Base-by-base conservation (phyloP, 1,140 invertebrate genomes). In the Lutraria rhynchaena region DNA sequence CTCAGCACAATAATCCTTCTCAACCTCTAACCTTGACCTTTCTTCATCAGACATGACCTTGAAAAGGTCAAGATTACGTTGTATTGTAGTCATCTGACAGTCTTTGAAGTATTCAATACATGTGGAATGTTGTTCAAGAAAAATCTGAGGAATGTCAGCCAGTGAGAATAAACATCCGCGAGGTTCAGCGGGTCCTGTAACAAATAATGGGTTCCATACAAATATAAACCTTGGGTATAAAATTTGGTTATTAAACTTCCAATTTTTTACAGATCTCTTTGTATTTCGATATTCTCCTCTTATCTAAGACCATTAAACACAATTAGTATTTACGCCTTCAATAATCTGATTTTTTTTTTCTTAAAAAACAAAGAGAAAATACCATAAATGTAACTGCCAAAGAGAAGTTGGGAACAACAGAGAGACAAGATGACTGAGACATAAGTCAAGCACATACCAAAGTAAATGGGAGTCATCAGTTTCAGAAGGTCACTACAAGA, bases 61-160 rank as follows among this genome's bases (percentile, higher is more conserved):
- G 67, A 53, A 57, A 58, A 81, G 77, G 65, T 81, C 77, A 60
- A 81, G 77, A 57, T 81, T 81, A 70, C 77, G 65, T 35, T 81
- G 65, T 49, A 81, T 81, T 19, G 77, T 24, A 0, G 51, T 41
- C 65, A 70, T 70, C 77, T 81, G 77, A 51, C 33, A 58, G 35
- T 70, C 55, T 24, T 37, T 81, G 65, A 81, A 81, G 51, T 46
- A 81, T 17, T 60, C 1, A 4, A 51, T 41, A 70, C 63, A 70
- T 37, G 29, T 15, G 46, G 41, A 5, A 71, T 81, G 77, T 27
- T 71, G 63, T 4, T 81, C 37, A 24, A 81, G 29, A 33, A 81
- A 81, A 33, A 37, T 17, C 3, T 31, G 7, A 24, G 77, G 77
- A 15, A 81, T 60, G 17, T 55, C 51, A 31, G 15, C 22, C 33